Evolutionary conservation across 1,140 invertebrate species (phyloP).

Genomic region (Apis dorsata): DNA sequence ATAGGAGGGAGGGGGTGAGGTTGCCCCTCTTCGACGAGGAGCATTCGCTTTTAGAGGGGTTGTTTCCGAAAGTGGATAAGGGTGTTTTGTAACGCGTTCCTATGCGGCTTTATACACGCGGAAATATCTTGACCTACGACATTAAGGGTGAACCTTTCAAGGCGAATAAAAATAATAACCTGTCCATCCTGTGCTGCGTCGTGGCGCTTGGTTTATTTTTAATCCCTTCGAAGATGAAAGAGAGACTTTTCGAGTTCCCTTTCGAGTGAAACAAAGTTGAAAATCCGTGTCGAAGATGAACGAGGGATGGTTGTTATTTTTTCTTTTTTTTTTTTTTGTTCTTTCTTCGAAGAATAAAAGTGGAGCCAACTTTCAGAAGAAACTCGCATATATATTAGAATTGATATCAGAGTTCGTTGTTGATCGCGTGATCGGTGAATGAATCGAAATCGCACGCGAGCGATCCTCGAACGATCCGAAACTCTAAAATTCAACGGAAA

Average conservation of each 20-base stretch:
- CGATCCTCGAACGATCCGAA: no score
- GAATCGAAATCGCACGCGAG: neutral
- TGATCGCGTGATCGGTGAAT: neutral
- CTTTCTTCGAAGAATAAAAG: no score
- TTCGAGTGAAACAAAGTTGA: neutral
- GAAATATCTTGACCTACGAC: constrained; percentile 9
- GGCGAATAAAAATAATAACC: neutral
- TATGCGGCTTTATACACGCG: no score
- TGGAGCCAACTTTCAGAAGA: no score
- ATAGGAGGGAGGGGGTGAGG: neutral
- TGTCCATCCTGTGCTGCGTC: neutral
- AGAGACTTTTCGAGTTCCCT: no score
- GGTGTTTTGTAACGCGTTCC: no score
- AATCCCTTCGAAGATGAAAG: neutral
- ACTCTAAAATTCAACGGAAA: no score
- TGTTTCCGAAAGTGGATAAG: neutral
- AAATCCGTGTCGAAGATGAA: neutral
- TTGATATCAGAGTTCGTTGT: no score
- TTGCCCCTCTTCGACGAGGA: neutral
- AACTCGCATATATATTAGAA: no score
- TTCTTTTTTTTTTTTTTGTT: no score
- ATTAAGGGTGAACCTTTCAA: neutral
- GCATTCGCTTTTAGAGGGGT: neutral
- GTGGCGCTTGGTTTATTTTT: neutral
- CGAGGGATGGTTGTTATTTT: no score